Conservation (phyloP, 2,888 invertebrate genomes). For the Torymus tubicola region DNA sequence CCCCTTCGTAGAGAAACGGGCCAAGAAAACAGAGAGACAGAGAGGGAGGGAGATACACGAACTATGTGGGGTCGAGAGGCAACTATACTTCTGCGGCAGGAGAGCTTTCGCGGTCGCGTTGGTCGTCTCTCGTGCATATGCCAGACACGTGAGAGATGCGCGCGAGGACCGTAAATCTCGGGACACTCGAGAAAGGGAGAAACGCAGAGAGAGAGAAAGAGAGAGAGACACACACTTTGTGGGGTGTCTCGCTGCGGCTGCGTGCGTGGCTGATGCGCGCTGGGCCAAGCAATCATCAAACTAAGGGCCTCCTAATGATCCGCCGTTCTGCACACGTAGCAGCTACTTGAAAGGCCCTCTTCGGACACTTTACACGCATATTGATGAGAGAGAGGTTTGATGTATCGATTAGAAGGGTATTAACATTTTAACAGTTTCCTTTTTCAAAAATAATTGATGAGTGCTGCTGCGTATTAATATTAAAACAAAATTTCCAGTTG, state of each 20-base stretch:
- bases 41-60: background rate
- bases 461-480: no score
- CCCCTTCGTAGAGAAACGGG: background rate
- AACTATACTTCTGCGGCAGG: conserved; percentile 9
- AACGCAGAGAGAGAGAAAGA: background rate
- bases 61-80: background rate
- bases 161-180: conserved; percentile 38
- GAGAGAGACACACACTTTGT: conserved; percentile 29
- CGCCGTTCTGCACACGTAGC: background rate
- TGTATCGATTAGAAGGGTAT: conserved; percentile 1
- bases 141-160: conserved; percentile 48
- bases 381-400: conserved; percentile 1
- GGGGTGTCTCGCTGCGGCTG: conserved; percentile 14
- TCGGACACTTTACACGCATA: conserved; percentile 5
- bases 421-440: no score
- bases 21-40: conserved; percentile 7
- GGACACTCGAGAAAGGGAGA: conserved; percentile 20
- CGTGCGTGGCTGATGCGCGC: background rate
- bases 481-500: no score
- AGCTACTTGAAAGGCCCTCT: conserved; percentile 9
- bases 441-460: no score
- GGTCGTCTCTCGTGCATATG: conserved; percentile 33
- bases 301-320: conserved; percentile 32
- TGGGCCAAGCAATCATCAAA: conserved; percentile 23
- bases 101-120: conserved; percentile 50